Base-by-base conservation (phyloP, 1,140 invertebrate genomes). In the Sycophaga agraensis region DNA sequence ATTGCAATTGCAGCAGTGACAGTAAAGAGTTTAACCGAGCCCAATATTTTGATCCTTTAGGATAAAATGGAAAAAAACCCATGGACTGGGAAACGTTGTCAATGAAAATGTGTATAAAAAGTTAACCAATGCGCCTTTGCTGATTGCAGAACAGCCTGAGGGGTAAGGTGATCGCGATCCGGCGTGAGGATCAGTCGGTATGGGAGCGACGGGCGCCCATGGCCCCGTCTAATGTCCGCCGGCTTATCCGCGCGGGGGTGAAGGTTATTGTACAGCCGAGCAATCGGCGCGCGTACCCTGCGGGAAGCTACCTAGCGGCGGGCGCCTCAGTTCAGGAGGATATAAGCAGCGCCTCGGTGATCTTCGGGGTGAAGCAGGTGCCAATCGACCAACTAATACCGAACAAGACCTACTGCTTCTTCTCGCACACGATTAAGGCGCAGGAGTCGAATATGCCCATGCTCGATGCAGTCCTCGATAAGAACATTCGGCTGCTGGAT, bases 371-470 rank as follows among this genome's bases (percentile, higher is more conserved):
- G 0, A 99, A 99, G 73, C 94, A 98, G 82, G 93, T 97, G 1
- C 97, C 97, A 0, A 87, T 98, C 9, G 98, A 99, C 75, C 83
- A 89, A 0, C 80, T 99, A 0, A 89, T 98, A 56, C 93, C 96
- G 0, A 90, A 97, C 68, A 98, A 97, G 78, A 99, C 97, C 0
- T 99, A 99, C 71, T 98, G 94, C 66, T 94, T 99, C 76, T 99
- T 99, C 76, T 99, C 97, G 1, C 98, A 99, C 74, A 99, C 97
- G 0, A 99, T 99, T 65, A 99, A 99, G 80, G 98, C 96, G 0
- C 97, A 99, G 77, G 94, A 98, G 73, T 91, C 89, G 12, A 99
- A 99, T 74, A 99, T 99, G 97, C 88, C 94, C 0, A 84, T 99
- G 42, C 78, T 99, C 51, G 98, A 99, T 82, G 94, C 96, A 4